These are phyloP conservation scores for Chinchilla lanigera DNA, from an alignment of 2,113 vertebrate genomes.

Conservation along the genomic window DNA sequence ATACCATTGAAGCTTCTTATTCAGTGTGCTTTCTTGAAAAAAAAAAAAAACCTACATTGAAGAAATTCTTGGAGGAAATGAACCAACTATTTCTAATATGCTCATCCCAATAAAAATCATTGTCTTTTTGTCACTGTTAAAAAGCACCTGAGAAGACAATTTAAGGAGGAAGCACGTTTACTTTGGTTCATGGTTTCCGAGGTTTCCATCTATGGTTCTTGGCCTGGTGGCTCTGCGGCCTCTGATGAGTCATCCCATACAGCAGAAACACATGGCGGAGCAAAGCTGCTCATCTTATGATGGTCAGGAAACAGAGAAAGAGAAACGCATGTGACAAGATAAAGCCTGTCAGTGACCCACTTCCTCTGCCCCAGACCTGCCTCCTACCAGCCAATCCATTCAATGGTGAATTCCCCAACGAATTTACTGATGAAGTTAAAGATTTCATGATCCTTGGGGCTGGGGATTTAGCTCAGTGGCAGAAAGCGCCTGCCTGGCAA, in stretches of 20 bases:
- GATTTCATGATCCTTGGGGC: neutral
- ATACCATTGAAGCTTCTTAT: neutral
- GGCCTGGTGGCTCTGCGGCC: neutral
- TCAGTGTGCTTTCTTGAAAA: neutral
- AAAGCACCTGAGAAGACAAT: neutral
- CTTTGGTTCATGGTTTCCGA: neutral
- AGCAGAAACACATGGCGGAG: neutral
- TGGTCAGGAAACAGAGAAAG: neutral
- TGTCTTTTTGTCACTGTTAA: neutral
- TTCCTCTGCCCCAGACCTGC: accelerated
- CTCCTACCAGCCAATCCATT: neutral
- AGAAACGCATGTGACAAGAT: neutral
- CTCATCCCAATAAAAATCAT: neutral
- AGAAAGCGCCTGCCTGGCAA: too few relatives aligned
- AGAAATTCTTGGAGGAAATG: neutral
- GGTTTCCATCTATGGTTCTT: neutral
- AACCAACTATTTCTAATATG: neutral
- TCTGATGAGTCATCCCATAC: neutral
- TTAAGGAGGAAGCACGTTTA: neutral
- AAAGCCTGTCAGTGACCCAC: too few relatives aligned
- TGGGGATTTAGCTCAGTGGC: too few relatives aligned
- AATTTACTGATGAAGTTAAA: neutral
- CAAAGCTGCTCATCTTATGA: neutral
- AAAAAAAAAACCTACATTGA: neutral
- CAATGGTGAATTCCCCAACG: neutral